Evolutionary conservation across 2,797 vertebrate genomes (phyloP).

Genomic region (Nothura maculosa): DNA sequence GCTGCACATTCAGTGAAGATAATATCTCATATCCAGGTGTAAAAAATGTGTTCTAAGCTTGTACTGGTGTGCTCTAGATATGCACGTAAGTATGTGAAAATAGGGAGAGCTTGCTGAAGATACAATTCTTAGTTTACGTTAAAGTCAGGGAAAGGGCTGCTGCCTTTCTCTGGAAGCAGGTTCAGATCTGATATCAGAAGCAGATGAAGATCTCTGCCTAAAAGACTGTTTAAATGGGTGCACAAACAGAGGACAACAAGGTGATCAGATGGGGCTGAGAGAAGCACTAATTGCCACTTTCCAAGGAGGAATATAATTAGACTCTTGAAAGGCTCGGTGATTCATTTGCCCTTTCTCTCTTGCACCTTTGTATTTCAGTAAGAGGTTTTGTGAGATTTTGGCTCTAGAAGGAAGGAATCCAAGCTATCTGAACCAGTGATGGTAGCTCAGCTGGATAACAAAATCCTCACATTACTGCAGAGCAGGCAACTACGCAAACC

Average conservation of each 20-base stretch:
- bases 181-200: conserved; percentile 1
- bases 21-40: background rate
- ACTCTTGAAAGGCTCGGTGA: conserved; percentile 31
- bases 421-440: conserved; percentile 25
- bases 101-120: background rate
- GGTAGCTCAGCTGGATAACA: conserved; percentile 67
- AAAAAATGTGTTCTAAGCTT: background rate
- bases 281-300: conserved; percentile 25
- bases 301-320: conserved; percentile 47
- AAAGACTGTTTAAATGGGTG: conserved; percentile 29
- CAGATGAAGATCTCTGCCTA: conserved; percentile 12
- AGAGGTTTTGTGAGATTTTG: conserved; percentile 51
- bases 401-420: conserved; percentile 58
- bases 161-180: background rate
- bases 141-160: background rate
- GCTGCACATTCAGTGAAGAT: background rate
- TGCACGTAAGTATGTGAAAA: accelerated
- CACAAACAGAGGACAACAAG: conserved; percentile 42
- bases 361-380: conserved; percentile 22
- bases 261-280: conserved; percentile 44
- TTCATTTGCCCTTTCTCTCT: conserved; percentile 65
- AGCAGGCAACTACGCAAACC: conserved; percentile 67
- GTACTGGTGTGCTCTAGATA: background rate
- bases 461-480: conserved; percentile 62
- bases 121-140: background rate